Evolutionary conservation across 2,888 invertebrate species (phyloP), one percentile per base, ranked within the genome.

Genomic region (Alloscopus bannaensis): DNA sequence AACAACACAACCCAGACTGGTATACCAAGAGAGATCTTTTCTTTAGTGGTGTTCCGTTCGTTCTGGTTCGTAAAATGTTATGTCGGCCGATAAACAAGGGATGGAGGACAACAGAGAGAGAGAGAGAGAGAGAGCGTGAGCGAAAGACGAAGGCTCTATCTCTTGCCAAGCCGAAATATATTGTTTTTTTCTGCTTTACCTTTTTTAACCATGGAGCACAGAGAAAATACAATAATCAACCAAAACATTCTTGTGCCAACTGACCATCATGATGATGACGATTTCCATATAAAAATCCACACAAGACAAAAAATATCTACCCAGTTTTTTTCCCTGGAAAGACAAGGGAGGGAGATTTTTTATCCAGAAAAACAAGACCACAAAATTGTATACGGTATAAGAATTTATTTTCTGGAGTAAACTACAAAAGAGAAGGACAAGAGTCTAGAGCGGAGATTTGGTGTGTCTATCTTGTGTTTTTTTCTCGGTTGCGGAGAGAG

Each of bases 51-150:
- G 79, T 79, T 79, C 72, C 79, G 79, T 79, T 79, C 79, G 81
- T 81, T 81, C 81, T 79, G 79, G 81, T 81, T 81, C 81, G 81
- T 81, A 81, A 81, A 81, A 81, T 81, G 81, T 81, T 81, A 81
- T 81, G 78, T 78, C 75, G 78, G 73, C 78, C 79, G 81, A 81
- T 81, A 81, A 81, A 81, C 81, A 78, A 79, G 79, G 79, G 71
- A 79, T 60, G 68, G 40, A 76, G 45, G 60, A 13, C 13, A 16
- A 45, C 45, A 45, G 64, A 60, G 64, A 52, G 60, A 71, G 59
- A 60, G 45, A 70, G 36, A 70, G 45, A 59, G 55, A 75, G 59
- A 76, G 57, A 76, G 68, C 68, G n/a, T n/a, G n/a, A n/a, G n/a
- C n/a, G n/a, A n/a, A n/a, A n/a, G n/a, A n/a, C n/a, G n/a, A n/a